Evolutionary conservation across 2,797 vertebrate species (phyloP), one percentile per base, ranked within the genome.

Genomic region (Potorous gilbertii): DNA sequence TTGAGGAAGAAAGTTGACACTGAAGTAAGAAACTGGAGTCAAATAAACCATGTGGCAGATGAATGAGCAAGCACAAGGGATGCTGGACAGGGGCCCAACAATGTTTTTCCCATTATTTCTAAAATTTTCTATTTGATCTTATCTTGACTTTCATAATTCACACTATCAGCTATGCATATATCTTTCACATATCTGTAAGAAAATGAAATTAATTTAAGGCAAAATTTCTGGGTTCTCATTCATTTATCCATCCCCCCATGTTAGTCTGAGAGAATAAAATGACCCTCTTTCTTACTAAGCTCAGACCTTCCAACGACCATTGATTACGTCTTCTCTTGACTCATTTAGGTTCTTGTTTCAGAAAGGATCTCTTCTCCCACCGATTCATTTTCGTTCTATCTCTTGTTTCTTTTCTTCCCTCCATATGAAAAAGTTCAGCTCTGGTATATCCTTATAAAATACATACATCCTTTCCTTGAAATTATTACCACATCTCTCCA

Each of bases 81-180:
- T 24, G 12, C 21, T 21, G 74, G 21, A 9, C 18, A 46, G 21
- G 66, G 3, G 3, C 8, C 21, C 55, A 94, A 93, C 5, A 90
- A 54, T 0, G 0, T 55, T n/a, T 14, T 1, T 10, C 29, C 10
- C 91, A 57, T 92, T 92, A 56, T 91, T 93, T 96, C 52, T 95
- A 40, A 93, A 46, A 81, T 90, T 95, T 93, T 92, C 12, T 56
- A 93, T 66, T 94, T 94, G 27, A 90, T 96, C 29, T 90, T 95
- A 96, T 96, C 29, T 81, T 95, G 94, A 93, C 54, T 54, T 94
- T 4, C 5, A 89, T 31, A 92, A 52, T 95, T 96, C 91, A 93
- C 13, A 27, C n/a, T 91, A 14, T 54, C 9, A 90, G 8, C 94
- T 95, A 91, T 55, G 0, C 94, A 96, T 2, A 81, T 46, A 24